Evolutionary conservation across 2,113 vertebrate species (phyloP).

Genomic region (Antechinus stuartii): DNA sequence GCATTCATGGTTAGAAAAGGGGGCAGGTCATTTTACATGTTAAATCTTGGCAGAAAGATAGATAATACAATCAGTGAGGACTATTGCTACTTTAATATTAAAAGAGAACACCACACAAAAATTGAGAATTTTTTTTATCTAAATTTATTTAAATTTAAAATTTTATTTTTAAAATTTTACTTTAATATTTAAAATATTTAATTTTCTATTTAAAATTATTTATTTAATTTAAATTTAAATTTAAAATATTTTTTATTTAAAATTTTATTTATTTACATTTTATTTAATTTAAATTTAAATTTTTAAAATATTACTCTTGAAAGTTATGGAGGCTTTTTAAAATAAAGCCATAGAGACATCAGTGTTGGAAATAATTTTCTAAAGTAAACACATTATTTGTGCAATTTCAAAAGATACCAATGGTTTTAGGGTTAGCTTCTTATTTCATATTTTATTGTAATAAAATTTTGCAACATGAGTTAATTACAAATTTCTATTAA

Average conservation of each 20-base stretch:
- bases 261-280: no score
- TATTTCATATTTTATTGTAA: constrained; percentile 15
- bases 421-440: constrained; percentile 7
- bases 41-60: constrained; percentile 13
- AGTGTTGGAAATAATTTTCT: constrained; percentile 21
- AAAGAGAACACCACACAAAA: constrained; percentile 45
- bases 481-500: constrained; percentile 51
- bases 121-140: background rate
- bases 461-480: constrained; percentile 40
- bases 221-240: no score
- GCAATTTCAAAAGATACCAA: constrained; percentile 45
- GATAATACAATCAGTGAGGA: constrained; percentile 18
- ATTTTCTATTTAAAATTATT: no score
- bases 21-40: constrained; percentile 44
- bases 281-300: no score
- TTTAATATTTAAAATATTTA: no score
- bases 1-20: constrained; percentile 34
- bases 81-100: constrained; percentile 29
- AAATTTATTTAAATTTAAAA: no score
- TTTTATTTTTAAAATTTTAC: no score
- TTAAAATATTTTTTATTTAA: no score
- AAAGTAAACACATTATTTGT: constrained; percentile 32
- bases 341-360: constrained; percentile 42
- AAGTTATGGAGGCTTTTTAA: constrained; percentile 15
- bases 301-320: constrained; percentile 52